phyloP scores from a whole-genome alignment of 1,140 invertebrate species.

The Colletes gigas region DNA sequence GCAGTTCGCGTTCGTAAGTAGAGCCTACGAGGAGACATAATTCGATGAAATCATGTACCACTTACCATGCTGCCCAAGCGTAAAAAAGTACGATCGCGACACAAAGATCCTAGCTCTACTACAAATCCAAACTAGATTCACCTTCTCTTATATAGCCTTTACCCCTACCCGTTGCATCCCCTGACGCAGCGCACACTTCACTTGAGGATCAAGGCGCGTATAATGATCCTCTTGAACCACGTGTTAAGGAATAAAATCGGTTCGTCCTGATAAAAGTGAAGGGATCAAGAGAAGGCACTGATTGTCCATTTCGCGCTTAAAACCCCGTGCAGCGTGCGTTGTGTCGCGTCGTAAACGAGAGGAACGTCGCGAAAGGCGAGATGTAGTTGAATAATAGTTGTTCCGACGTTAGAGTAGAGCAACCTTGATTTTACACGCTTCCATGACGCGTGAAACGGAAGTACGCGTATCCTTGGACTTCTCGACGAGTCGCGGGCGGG shows the following conservation, averaged over 20 bases:
- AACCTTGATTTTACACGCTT: no score
- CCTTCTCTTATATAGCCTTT: conserved; percentile 79
- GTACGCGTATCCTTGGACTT: no score
- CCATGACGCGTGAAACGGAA: no score
- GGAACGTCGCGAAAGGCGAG: not conserved
- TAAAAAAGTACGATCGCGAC: conserved; percentile 55
- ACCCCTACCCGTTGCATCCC: conserved; percentile 65
- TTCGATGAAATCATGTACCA: not conserved
- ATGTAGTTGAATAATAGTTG: not conserved
- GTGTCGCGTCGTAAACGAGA: not conserved
- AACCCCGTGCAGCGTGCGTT: not conserved
- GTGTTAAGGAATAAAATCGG: not conserved
- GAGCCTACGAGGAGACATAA: no score
- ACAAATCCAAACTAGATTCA: conserved; percentile 72
- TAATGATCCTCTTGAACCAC: conserved; percentile 64
- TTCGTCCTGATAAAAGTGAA: conserved; percentile 28
- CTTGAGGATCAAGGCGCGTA: conserved; percentile 60
- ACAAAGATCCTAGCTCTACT: conserved; percentile 73
- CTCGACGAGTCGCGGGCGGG: no score
- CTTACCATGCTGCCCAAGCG: conserved; percentile 58
- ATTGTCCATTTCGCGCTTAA: conserved; percentile 34
- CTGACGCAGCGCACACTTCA: conserved; percentile 66
- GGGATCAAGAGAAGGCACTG: conserved; percentile 10
- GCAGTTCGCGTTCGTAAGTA: no score
- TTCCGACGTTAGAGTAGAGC: no score